These are phyloP conservation scores for Monoplex corrugatus DNA, from an alignment of 2,888 invertebrate genomes.

Conservation along the genomic window DNA sequence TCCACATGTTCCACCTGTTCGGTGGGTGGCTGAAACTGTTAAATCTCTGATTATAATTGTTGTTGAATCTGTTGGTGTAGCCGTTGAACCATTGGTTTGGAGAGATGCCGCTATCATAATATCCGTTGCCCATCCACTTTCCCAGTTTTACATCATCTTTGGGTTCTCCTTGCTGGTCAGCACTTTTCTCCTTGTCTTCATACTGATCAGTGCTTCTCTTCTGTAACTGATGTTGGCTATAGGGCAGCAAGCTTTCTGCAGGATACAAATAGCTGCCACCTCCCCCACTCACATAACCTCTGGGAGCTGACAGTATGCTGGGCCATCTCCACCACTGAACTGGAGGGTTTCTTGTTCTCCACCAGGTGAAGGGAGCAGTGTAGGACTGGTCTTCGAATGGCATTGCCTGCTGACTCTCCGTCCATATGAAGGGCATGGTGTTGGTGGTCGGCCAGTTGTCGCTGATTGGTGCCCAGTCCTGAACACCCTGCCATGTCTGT, in stretches of 20 bases:
- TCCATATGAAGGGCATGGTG: no score
- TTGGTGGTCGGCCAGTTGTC: background rate
- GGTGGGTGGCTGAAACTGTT: constrained; percentile 22
- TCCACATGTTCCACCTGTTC: constrained; percentile 46
- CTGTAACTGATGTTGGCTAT: background rate
- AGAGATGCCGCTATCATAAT: no score
- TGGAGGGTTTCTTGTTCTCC: background rate
- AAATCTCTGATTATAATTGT: no score
- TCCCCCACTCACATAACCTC: background rate
- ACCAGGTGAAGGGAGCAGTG: background rate
- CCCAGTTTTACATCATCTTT: no score
- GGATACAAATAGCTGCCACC: background rate
- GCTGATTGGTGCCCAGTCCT: background rate
- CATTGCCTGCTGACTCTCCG: background rate
- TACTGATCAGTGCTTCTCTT: constrained; percentile 17
- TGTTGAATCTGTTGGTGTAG: background rate
- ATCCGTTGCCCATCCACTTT: no score
- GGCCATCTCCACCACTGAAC: background rate
- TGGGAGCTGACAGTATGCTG: background rate
- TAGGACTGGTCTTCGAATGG: background rate
- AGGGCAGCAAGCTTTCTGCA: background rate
- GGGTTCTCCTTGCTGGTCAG: no score
- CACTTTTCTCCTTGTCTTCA: no score
- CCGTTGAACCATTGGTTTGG: background rate
- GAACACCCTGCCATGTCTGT: background rate